Evolutionary conservation across 2,888 invertebrate genomes (phyloP).

Genomic region (Theristus sp.): DNA sequence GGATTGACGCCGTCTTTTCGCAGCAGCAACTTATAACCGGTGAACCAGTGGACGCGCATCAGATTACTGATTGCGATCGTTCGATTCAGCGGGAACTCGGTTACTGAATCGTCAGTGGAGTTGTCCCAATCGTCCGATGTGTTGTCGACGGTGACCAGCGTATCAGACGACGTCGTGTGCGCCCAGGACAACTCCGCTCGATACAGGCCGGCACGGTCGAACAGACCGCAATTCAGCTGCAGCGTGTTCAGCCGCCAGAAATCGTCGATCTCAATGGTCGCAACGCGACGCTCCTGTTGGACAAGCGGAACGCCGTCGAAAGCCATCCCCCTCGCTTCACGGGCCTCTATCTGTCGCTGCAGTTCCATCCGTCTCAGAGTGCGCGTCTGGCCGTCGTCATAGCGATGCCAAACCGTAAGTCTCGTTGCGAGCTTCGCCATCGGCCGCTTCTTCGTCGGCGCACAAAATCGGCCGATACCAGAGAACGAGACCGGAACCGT

Average conservation of each 20-base stretch:
- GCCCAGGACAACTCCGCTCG: background rate
- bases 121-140: background rate
- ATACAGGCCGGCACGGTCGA: background rate
- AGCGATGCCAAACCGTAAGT: background rate
- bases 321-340: no score
- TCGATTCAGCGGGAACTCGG: no score
- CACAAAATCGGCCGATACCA: no score
- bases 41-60: background rate
- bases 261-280: background rate
- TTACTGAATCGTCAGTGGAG: background rate
- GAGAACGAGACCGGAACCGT: background rate
- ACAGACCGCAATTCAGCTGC: background rate
- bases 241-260: background rate
- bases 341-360: no score
- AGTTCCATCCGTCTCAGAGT: no score
- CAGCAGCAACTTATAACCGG: background rate
- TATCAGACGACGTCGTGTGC: background rate
- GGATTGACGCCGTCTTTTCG: background rate
- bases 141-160: no score
- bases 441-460: background rate
- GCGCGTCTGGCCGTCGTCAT: background rate
- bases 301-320: no score
- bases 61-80: background rate
- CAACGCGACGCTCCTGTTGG: background rate
- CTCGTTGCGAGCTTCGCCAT: background rate